These are phyloP conservation scores for Virgularia gustaviana DNA, from an alignment of 92 coral and sea anemone genomes.

Conservation along the genomic window DNA sequence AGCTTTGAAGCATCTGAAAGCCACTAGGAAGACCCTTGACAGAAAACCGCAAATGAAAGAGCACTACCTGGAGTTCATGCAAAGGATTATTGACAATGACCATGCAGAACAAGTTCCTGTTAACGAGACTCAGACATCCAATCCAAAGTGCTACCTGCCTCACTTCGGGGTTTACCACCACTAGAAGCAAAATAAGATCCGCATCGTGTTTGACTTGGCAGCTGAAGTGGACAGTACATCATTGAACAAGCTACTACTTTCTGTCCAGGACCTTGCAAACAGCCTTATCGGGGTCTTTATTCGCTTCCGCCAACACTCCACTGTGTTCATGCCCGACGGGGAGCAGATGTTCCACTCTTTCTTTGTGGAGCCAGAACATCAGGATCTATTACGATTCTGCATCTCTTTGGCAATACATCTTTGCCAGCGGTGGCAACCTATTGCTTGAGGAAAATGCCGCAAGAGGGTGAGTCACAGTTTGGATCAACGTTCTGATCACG, in stretches of 20 bases:
- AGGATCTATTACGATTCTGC: too few relatives aligned
- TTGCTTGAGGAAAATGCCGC: neutral
- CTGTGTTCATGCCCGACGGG: too few relatives aligned
- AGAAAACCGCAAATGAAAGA: too few relatives aligned
- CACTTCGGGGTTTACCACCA: slow-evolving; percentile 49
- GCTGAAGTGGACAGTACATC: slow-evolving; percentile 43
- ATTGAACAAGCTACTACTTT: slow-evolving; percentile 38
- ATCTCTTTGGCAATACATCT: too few relatives aligned
- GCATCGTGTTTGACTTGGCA: slow-evolving; percentile 52
- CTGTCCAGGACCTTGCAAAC: slow-evolving; percentile 42
- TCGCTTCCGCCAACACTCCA: slow-evolving; percentile 46
- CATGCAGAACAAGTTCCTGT: slow-evolving; percentile 43
- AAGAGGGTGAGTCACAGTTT: neutral
- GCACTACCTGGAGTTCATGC: slow-evolving; percentile 51
- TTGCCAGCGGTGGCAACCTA: neutral
- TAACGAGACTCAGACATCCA: neutral
- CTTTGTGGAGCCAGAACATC: too few relatives aligned
- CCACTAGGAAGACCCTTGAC: slow-evolving; percentile 29
- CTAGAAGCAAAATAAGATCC: slow-evolving; percentile 38
- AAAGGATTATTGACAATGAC: slow-evolving; percentile 40
- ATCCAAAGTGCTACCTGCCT: too few relatives aligned
- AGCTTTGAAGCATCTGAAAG: slow-evolving; percentile 34
- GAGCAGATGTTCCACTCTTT: too few relatives aligned
- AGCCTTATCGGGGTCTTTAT: slow-evolving; percentile 48
- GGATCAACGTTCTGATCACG: too few relatives aligned